Conservation (phyloP, 2,888 invertebrate genomes). For the Isoperla grammatica region DNA sequence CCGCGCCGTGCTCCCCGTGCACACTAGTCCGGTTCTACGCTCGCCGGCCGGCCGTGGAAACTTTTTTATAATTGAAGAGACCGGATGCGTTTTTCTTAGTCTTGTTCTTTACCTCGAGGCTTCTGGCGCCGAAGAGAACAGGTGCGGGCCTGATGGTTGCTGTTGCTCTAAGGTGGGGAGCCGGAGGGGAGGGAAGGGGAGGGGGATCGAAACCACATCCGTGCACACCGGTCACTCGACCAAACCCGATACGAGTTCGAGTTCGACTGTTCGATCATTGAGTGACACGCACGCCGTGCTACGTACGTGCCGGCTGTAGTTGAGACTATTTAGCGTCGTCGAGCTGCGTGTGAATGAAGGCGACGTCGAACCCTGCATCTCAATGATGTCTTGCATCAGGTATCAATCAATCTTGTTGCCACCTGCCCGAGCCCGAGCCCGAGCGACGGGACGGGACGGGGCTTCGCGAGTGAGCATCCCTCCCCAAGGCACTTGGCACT, state of each 20-base stretch:
- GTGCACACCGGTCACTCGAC: constrained; percentile 12
- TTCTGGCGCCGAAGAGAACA: constrained; percentile 5
- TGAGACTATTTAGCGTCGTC: constrained; percentile 10
- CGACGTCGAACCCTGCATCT: not conserved
- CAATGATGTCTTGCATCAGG: not conserved
- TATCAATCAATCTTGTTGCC: no score
- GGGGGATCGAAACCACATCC: constrained; percentile 17
- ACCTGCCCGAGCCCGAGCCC: no score
- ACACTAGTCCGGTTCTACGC: not conserved
- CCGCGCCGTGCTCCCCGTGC: not conserved
- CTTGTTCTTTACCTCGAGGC: constrained; percentile 10
- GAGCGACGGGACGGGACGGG: no score
- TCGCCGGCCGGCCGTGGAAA: not conserved
- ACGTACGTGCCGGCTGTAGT: not conserved
- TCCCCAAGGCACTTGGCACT: no score
- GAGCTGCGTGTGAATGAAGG: constrained; percentile 7
- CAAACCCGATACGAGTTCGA: not conserved
- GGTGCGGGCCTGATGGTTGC: no score
- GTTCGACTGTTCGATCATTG: no score
- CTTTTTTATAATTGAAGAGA: not conserved
- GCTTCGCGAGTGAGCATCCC: no score
- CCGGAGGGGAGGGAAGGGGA: not conserved
- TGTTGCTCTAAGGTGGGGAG: constrained; percentile 4
- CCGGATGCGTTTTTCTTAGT: constrained; percentile 14
- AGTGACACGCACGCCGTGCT: no score